phyloP scores from a whole-genome alignment of 2,888 invertebrate species.

The Myathropa florea region DNA sequence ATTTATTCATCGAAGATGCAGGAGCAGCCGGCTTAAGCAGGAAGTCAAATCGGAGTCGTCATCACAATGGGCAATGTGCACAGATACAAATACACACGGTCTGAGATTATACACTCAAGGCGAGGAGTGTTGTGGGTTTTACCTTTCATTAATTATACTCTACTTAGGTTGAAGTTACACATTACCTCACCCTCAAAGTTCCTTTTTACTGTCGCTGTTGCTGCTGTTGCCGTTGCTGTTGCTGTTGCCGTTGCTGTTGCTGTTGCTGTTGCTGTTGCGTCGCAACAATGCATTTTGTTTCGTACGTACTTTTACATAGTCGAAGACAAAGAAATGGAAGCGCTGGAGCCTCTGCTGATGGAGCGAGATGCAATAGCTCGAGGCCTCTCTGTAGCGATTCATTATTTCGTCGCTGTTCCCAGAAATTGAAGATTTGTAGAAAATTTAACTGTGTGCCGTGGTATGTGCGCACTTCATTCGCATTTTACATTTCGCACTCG shows the following conservation, averaged over 20 bases:
- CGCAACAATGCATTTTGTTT: slow-evolving; percentile 52
- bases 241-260: slow-evolving; percentile 13
- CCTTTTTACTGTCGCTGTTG: slow-evolving; percentile 5
- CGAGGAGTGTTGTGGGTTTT: slow-evolving; percentile 66
- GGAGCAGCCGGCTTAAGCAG: slow-evolving; percentile 53
- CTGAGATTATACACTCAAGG: slow-evolving; percentile 52
- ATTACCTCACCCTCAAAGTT: slow-evolving; percentile 58
- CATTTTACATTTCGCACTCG: not conserved
- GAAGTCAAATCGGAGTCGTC: slow-evolving; percentile 66
- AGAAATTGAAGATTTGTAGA: slow-evolving; percentile 43
- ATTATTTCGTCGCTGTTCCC: slow-evolving; percentile 59
- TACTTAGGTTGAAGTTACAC: slow-evolving; percentile 65
- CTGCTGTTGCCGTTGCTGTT: slow-evolving; percentile 20
- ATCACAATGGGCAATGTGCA: slow-evolving; percentile 52
- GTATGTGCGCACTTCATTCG: slow-evolving; percentile 33
- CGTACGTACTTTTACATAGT: slow-evolving; percentile 15
- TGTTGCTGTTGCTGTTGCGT: slow-evolving; percentile 24
- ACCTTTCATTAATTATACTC: slow-evolving; percentile 73
- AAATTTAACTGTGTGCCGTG: slow-evolving; percentile 41
- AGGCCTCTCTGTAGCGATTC: slow-evolving; percentile 50
- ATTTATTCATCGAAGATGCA: slow-evolving; percentile 68
- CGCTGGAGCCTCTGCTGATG: slow-evolving; percentile 42
- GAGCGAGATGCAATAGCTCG: slow-evolving; percentile 46
- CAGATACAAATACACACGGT: not conserved
- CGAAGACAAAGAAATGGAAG: slow-evolving; percentile 48